phyloP scores from a whole-genome alignment of 2,797 vertebrate genomes.

The Sphaeramia orbicularis region DNA sequence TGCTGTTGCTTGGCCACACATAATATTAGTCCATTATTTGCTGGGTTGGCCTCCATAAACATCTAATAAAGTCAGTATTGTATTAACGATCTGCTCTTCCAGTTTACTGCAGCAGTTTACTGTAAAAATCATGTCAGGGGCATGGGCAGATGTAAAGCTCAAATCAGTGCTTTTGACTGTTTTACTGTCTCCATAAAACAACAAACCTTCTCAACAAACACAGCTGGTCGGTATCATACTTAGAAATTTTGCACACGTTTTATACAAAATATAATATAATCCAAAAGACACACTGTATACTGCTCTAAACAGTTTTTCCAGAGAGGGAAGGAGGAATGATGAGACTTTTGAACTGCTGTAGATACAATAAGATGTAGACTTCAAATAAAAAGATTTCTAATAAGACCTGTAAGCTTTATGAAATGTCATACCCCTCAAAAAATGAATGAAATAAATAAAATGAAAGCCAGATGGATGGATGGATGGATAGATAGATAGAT shows the following conservation, averaged over 20 bases:
- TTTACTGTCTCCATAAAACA: conserved; percentile 13
- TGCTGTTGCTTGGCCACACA: conserved; percentile 6
- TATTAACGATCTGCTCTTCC: conserved; percentile 7
- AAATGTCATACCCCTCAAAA: too few relatives aligned
- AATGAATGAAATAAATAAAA: too few relatives aligned
- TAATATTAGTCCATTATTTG: conserved; percentile 9
- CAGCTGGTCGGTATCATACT: conserved; percentile 11
- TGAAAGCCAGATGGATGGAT: too few relatives aligned
- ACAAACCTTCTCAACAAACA: conserved; percentile 30
- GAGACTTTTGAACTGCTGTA: neutral
- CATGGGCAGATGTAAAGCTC: conserved; percentile 14
- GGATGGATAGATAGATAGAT: too few relatives aligned
- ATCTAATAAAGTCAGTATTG: conserved; percentile 22
- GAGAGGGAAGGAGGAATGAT: neutral
- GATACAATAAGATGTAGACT: too few relatives aligned
- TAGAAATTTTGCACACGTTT: conserved; percentile 11
- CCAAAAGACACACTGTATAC: neutral
- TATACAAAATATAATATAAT: neutral
- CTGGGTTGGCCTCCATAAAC: conserved; percentile 14
- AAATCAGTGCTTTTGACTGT: conserved; percentile 3
- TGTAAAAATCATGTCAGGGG: neutral
- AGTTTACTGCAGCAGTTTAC: conserved; percentile 22
- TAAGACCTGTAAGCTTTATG: too few relatives aligned
- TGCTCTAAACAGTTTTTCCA: neutral
- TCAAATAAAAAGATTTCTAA: too few relatives aligned